These are phyloP conservation scores for Zophobas morio DNA, from an alignment of 1,140 invertebrate genomes.

Conservation along the genomic window DNA sequence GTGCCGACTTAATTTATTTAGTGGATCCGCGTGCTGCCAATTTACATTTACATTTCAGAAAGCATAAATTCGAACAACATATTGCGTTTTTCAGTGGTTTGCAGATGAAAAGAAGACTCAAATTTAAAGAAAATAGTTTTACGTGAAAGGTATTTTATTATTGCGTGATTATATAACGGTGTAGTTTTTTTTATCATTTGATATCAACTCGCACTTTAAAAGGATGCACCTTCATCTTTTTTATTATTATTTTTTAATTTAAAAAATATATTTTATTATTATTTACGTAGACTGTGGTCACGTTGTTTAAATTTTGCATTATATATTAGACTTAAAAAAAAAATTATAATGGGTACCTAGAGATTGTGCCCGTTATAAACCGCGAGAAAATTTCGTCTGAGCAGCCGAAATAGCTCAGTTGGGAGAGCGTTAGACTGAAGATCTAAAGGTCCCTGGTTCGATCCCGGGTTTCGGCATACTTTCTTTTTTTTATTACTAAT, in stretches of 20 bases:
- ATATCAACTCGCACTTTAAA: too few species aligned
- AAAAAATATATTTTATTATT: neutral
- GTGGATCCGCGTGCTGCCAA: neutral
- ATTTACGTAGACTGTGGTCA: too few species aligned
- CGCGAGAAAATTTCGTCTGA: neutral
- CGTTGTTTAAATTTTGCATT: neutral
- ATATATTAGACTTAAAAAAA: neutral
- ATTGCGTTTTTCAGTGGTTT: neutral
- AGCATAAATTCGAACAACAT: neutral
- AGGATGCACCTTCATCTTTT: too few species aligned
- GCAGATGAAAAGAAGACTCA: too few species aligned
- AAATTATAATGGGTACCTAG: too few species aligned
- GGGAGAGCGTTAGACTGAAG: constrained; percentile 85
- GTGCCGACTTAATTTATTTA: neutral
- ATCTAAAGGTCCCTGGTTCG: constrained; percentile 71
- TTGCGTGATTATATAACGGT: too few species aligned
- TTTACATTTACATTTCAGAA: neutral
- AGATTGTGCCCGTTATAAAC: neutral
- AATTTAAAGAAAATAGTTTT: too few species aligned
- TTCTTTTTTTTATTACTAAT: constrained; percentile 18
- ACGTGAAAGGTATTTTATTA: too few species aligned
- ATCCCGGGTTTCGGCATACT: constrained; percentile 57
- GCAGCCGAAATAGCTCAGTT: constrained; percentile 80
- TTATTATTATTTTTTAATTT: neutral
- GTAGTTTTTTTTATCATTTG: too few species aligned